A percentile compares a stretch with the other conserved stretches of the same genome.
Evolutionary conservation across 2,797 vertebrate genomes (phyloP).

Genomic region (Propithecus deckenii): DNA sequence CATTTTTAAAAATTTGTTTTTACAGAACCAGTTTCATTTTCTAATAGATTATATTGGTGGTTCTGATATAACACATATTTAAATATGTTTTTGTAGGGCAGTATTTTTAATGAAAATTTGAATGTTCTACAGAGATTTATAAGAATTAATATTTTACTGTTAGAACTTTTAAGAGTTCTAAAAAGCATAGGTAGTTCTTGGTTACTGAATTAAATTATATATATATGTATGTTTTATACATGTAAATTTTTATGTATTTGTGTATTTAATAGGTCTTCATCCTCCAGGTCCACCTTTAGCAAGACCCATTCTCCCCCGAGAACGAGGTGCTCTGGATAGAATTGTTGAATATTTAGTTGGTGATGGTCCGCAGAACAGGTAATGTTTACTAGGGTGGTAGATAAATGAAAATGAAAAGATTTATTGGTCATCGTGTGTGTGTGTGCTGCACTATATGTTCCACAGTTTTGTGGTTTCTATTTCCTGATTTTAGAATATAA

Average conservation of each 20-base stretch:
- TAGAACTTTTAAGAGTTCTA: conserved; percentile 43
- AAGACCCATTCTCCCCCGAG: conserved; percentile 95
- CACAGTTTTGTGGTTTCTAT: neutral
- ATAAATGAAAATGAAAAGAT: conserved; percentile 26
- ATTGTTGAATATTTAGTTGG: conserved; percentile 98
- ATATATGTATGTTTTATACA: neutral
- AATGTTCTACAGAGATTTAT: conserved; percentile 25
- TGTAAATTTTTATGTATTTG: conserved; percentile 1
- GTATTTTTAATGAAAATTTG: conserved; percentile 51
- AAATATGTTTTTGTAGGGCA: neutral
- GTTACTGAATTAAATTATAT: conserved; percentile 16
- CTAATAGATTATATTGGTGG: conserved; percentile 20
- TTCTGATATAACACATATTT: neutral
- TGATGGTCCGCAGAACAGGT: conserved; percentile 99
- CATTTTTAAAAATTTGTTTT: conserved; percentile 42
- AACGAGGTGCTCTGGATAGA: conserved; percentile 95
- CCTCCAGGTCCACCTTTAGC: conserved; percentile 97
- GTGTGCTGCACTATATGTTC: neutral
- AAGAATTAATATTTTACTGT: conserved; percentile 28
- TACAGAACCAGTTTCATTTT: neutral
- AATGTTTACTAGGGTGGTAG: conserved; percentile 65
- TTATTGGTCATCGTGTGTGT: neutral
- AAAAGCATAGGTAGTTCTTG: conserved; percentile 27
- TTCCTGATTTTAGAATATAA: conserved; percentile 39
- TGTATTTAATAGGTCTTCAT: conserved; percentile 91